phyloP scores from a whole-genome alignment of 1,140 invertebrate species.

The Reticulitermes speratus region DNA sequence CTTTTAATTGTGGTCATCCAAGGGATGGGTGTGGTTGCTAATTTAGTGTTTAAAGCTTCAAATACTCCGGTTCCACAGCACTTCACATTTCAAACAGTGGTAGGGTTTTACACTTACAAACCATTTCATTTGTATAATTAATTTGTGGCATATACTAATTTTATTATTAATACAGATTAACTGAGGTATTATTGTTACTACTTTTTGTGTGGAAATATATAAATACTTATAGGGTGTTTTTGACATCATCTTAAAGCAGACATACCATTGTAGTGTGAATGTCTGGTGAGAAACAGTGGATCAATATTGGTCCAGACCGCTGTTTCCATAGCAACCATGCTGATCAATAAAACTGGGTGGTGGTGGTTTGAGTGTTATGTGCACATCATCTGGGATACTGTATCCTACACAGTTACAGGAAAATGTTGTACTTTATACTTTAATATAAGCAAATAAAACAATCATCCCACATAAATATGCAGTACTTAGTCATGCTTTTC shows the following conservation, averaged over 20 bases:
- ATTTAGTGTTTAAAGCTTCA: no score
- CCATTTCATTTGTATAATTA: no score
- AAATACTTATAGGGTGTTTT: no score
- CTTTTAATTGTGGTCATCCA: no score
- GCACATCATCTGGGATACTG: neutral
- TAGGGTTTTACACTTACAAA: no score
- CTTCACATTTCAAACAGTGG: no score
- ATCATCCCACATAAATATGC: neutral
- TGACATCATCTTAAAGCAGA: neutral
- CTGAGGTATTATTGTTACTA: no score
- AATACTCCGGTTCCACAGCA: no score
- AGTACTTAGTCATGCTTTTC: neutral
- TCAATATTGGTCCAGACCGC: constrained; percentile 3
- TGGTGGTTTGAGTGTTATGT: neutral
- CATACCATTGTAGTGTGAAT: neutral
- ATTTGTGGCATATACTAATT: no score
- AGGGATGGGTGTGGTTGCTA: no score
- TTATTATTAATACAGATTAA: no score
- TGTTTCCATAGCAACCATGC: neutral
- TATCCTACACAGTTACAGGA: neutral
- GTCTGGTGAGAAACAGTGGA: neutral
- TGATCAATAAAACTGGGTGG: neutral
- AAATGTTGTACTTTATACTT: neutral
- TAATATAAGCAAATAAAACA: neutral
- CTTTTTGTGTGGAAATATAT: no score